Evolutionary conservation across 2,113 vertebrate species (phyloP).

Genomic region (Labeo catla): DNA sequence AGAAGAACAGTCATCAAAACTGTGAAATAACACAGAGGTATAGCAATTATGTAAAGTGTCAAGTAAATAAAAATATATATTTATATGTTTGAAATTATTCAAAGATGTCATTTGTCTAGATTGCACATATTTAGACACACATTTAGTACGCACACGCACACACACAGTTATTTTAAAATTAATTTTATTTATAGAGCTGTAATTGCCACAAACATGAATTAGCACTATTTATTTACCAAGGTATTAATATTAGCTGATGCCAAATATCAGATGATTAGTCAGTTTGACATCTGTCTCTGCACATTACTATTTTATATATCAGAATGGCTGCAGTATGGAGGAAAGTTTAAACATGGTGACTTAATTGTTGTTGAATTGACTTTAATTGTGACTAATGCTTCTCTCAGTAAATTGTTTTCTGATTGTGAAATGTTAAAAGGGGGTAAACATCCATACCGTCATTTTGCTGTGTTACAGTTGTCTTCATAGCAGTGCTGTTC

Average conservation of each 20-base stretch:
- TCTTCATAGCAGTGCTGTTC: constrained; percentile 75
- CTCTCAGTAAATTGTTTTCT: neutral
- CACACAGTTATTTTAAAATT: neutral
- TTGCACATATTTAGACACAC: neutral
- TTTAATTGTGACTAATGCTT: neutral
- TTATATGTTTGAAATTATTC: neutral
- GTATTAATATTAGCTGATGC: no score
- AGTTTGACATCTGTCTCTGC: no score
- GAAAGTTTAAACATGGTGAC: neutral
- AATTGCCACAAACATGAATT: neutral
- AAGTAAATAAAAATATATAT: neutral
- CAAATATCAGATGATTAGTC: no score
- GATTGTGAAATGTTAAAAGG: neutral
- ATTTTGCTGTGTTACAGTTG: constrained; percentile 66
- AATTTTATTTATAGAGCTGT: neutral
- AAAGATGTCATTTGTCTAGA: neutral
- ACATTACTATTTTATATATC: no score
- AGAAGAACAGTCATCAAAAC: neutral
- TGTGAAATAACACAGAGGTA: neutral
- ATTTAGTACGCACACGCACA: neutral
- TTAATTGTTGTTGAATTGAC: no score
- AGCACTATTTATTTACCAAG: no score
- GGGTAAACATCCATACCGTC: neutral
- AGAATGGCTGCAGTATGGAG: neutral
- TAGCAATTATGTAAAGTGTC: neutral